Percentiles rank a stretch among this genome's conserved stretches.
Evolutionary conservation across 2,797 vertebrate genomes (phyloP).

Genomic region (Sebastes baramenuke): DNA sequence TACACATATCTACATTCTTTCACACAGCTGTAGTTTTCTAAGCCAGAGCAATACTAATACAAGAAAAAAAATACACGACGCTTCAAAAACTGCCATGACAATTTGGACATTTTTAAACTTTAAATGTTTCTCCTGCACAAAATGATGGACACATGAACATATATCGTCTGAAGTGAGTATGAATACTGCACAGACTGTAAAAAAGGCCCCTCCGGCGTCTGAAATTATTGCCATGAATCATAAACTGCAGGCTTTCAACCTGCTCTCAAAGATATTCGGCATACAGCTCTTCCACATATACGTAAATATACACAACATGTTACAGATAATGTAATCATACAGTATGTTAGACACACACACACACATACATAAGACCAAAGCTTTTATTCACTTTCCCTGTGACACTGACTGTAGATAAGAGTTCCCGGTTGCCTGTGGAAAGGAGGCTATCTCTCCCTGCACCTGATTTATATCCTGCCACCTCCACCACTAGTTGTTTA

Average conservation of each 20-base stretch:
- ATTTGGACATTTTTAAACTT: background rate
- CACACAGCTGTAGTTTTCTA: background rate
- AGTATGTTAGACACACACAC: conserved; percentile 15
- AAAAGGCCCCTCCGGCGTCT: background rate
- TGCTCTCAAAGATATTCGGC: background rate
- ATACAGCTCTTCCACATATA: conserved; percentile 7
- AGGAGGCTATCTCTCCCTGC: conserved; percentile 31
- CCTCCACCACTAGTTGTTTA: conserved; percentile 63
- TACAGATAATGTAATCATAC: conserved; percentile 49
- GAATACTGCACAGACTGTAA: background rate
- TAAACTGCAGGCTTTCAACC: background rate
- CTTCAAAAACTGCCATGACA: background rate
- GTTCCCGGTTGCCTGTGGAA: conserved; percentile 44
- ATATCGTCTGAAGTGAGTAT: background rate
- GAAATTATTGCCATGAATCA: conserved; percentile 25
- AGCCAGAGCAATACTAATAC: background rate
- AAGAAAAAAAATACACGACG: background rate
- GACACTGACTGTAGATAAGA: conserved; percentile 70
- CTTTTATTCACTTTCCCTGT: conserved; percentile 55
- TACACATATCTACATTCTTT: background rate
- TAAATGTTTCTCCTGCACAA: rapidly evolving
- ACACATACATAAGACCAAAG: conserved; percentile 11
- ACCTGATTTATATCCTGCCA: conserved; percentile 76
- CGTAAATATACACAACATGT: conserved; percentile 29
- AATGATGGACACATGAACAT: background rate